These are phyloP conservation scores for Garrulus glandarius DNA, from an alignment of 2,797 vertebrate genomes.

Conservation along the genomic window DNA sequence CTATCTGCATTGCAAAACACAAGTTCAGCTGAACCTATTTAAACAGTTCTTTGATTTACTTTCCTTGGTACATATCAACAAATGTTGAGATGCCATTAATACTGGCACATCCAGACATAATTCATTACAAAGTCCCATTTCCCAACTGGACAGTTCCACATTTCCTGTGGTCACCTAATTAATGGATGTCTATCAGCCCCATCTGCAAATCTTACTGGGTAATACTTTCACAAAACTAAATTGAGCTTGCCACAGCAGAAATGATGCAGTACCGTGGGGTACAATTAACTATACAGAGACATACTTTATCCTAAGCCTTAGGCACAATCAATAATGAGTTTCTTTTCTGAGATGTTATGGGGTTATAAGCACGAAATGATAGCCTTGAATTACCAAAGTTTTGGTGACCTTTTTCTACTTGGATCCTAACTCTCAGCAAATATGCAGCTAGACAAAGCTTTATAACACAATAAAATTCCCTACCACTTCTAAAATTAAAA, in stretches of 20 bases:
- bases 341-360: constrained; percentile 65
- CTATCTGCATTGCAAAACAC: not conserved
- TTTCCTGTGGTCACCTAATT: constrained; percentile 74
- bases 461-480: constrained; percentile 60
- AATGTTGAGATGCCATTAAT: constrained; percentile 47
- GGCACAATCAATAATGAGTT: constrained; percentile 80
- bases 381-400: constrained; percentile 67
- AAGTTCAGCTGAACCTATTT: constrained; percentile 16
- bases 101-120: constrained; percentile 52
- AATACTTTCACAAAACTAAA: constrained; percentile 75
- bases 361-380: constrained; percentile 52
- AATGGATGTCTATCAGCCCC: constrained; percentile 78
- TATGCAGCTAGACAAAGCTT: constrained; percentile 45
- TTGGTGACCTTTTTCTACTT: constrained; percentile 69
- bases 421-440: constrained; percentile 50
- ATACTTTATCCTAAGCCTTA: constrained; percentile 70
- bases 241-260: constrained; percentile 76
- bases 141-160: constrained; percentile 36
- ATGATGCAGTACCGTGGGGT: constrained; percentile 67
- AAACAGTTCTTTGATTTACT: constrained; percentile 55
- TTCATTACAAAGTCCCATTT: constrained; percentile 58
- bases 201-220: constrained; percentile 73
- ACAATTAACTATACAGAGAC: constrained; percentile 76
- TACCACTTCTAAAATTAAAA: constrained; percentile 61
- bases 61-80: not conserved